phyloP scores from a whole-genome alignment of 2,888 invertebrate species.

The Ecliptopera silaceata region DNA sequence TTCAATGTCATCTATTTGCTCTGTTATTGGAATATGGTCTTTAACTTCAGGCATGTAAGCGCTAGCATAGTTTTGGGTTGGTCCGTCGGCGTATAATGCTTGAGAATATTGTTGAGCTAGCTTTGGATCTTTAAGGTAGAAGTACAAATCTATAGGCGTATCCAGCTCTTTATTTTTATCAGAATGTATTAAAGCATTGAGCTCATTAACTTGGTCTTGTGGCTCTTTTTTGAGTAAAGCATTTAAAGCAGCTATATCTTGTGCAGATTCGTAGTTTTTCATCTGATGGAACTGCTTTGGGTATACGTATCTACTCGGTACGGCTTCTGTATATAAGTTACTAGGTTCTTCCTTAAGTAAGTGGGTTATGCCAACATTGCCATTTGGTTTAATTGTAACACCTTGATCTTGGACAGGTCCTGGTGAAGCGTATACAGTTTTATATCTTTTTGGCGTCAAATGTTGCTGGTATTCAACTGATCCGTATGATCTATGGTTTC shows the following conservation, averaged over 20 bases:
- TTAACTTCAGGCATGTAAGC: conserved; percentile 47
- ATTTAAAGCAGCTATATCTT: conserved; percentile 70
- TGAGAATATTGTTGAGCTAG: conserved; percentile 48
- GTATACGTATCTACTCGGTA: conserved; percentile 60
- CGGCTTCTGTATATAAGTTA: conserved; percentile 55
- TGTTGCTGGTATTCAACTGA: conserved; percentile 59
- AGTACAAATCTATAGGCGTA: conserved; percentile 65
- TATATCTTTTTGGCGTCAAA: conserved; percentile 52
- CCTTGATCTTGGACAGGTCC: conserved; percentile 64
- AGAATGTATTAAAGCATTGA: conserved; percentile 70
- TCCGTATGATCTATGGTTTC: conserved; percentile 73
- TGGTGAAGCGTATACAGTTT: conserved; percentile 56
- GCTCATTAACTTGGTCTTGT: conserved; percentile 72
- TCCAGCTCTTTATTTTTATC: conserved; percentile 48
- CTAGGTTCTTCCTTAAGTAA: conserved; percentile 43
- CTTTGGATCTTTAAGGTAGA: conserved; percentile 60
- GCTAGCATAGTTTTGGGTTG: conserved; percentile 48
- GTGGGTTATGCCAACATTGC: conserved; percentile 56
- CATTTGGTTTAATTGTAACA: conserved; percentile 70
- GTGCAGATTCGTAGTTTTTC: conserved; percentile 61
- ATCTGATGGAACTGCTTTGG: conserved; percentile 64
- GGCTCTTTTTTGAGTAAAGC: conserved; percentile 75
- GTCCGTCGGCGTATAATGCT: conserved; percentile 46
- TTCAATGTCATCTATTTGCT: conserved; percentile 70
- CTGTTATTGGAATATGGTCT: conserved; percentile 74